Conservation (phyloP, 2,888 invertebrate genomes). For the Ecdyonurus torrentis region DNA sequence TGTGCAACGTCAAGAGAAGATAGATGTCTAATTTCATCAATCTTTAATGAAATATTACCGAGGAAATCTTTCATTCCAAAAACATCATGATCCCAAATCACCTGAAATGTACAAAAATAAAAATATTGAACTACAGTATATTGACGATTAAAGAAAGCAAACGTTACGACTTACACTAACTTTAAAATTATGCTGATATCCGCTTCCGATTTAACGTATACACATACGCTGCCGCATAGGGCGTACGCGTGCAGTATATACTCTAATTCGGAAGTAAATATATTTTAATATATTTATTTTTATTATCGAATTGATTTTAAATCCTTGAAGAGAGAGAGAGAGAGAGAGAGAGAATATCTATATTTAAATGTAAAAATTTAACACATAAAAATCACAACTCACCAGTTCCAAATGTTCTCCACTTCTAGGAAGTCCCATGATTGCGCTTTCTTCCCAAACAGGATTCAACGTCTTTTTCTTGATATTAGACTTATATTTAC, state of each 20-base stretch:
- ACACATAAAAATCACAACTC: conserved; percentile 15
- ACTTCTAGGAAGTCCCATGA: conserved; percentile 28
- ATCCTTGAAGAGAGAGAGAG: conserved; percentile 1
- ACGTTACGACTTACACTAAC: too few relatives aligned
- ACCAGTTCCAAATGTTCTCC: conserved; percentile 31
- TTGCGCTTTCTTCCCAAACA: conserved; percentile 34
- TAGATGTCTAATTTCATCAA: conserved; percentile 29
- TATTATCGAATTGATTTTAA: neutral
- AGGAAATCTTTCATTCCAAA: conserved; percentile 34
- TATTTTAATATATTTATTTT: too few relatives aligned
- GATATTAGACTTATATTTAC: conserved; percentile 31
- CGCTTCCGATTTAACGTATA: too few relatives aligned
- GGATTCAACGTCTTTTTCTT: conserved; percentile 36
- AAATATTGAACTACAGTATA: neutral
- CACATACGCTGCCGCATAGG: too few relatives aligned
- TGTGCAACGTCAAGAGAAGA: conserved; percentile 27
- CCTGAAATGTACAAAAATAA: too few relatives aligned
- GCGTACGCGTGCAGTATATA: too few relatives aligned
- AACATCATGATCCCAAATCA: conserved; percentile 31
- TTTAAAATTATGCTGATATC: too few relatives aligned
- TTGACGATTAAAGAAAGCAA: neutral
- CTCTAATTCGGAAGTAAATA: too few relatives aligned
- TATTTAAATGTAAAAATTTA: too few relatives aligned
- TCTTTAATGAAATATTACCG: conserved; percentile 28
- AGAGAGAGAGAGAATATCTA: too few relatives aligned